Base-by-base conservation (phyloP, 2,113 vertebrate species). In the Ceyx margarethae region DNA sequence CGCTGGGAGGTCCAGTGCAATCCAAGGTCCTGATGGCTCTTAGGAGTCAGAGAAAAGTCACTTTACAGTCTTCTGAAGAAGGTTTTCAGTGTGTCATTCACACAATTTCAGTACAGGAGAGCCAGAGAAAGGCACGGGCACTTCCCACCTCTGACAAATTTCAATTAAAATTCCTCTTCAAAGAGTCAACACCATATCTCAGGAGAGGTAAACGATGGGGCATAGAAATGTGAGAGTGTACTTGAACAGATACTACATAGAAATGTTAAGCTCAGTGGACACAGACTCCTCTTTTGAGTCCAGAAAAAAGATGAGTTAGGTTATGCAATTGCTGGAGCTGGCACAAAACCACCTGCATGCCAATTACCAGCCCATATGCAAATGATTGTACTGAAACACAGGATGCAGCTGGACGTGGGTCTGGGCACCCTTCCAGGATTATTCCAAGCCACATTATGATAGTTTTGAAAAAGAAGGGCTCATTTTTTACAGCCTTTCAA, bases 261-360 rank as follows among this genome's bases (percentile, higher is more conserved):
- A 73, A 78, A 91, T 89, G 64, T 84, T 53, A 93, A 93, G 81
- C 90, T 93, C 42, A 65, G 73, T 3, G 42, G 77, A 90, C 81
- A 90, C n/a, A 72, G 77, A 25, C 50, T 84, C 35, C 35, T 87
- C 69, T 95, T 95, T 56, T 0, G 19, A 90, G 81, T 87, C 81
- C 81, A 80, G 84, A 64, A 73, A 57, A 73, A 74, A 81, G 82
- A 93, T 91, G 53, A 85, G 87, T 43, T 87, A 61, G 64, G 89
- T 96, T 94, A 95, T 94, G 89, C 92, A 92, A 87, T 91, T 94
- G 83, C 91, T 85, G 81, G 65, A 95, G 87, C 87, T 94, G 92
- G 91, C 92, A 64, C 73, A 35, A 93, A 86, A 89, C 86, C 89
- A 93, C 89, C 81, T 96, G 87, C 88, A 74, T 92, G 89, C 81